Percentiles rank a stretch among this genome's conserved stretches.
Evolutionary conservation across 2,113 vertebrate genomes (phyloP).

Genomic region (Bungarus multicinctus): DNA sequence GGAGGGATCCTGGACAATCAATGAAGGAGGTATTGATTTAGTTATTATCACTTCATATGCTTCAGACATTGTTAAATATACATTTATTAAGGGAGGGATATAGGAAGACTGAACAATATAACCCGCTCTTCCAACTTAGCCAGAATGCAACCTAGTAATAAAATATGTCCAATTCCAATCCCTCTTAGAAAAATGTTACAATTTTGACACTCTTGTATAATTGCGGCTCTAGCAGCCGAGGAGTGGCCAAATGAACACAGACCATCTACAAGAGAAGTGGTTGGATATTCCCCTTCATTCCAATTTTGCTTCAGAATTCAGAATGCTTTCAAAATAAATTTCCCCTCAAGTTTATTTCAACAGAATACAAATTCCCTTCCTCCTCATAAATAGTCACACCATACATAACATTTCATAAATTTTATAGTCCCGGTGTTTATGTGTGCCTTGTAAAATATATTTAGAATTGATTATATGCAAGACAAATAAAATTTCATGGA

Average conservation of each 20-base stretch:
- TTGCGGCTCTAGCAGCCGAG: background rate
- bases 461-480: slow-evolving; percentile 85
- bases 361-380: slow-evolving; percentile 54
- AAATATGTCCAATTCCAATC: background rate
- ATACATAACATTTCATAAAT: slow-evolving; percentile 65
- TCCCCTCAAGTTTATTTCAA: slow-evolving; percentile 43
- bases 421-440: slow-evolving; percentile 76
- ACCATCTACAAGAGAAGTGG: background rate
- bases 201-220: background rate
- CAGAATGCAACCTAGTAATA: background rate
- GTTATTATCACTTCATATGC: slow-evolving; percentile 75
- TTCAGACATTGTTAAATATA: slow-evolving; percentile 75
- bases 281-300: background rate
- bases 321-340: slow-evolving; percentile 28
- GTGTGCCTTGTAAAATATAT: slow-evolving; percentile 84
- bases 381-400: slow-evolving; percentile 57
- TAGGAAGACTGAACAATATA: slow-evolving; percentile 46
- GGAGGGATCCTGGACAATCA: slow-evolving; percentile 74
- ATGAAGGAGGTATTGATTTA: slow-evolving; percentile 74
- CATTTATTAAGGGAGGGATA: slow-evolving; percentile 70
- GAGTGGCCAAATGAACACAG: background rate
- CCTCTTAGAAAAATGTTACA: background rate
- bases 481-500: slow-evolving; percentile 76
- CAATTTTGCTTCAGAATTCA: slow-evolving; percentile 14
- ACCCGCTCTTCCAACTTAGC: background rate